Percentiles rank a stretch among this genome's conserved stretches.
phyloP scores from a whole-genome alignment of 2,888 invertebrate genomes.

The Luperina nickerlii region DNA sequence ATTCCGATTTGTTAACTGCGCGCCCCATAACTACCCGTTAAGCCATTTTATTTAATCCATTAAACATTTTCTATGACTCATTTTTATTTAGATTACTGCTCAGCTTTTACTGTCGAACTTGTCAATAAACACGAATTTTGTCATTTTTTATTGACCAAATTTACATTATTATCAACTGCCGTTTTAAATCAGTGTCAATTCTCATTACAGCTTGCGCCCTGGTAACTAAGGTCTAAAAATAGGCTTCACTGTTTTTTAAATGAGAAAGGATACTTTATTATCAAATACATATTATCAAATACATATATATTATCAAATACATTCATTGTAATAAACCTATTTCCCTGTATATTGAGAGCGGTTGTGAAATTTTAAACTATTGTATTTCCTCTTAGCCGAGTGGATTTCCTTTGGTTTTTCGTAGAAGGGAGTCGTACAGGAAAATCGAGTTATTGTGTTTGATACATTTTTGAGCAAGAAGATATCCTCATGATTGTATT shows the following conservation, averaged over 20 bases:
- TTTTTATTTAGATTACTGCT: background rate
- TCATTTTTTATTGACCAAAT: background rate
- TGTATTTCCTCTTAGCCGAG: slow-evolving; percentile 55
- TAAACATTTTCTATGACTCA: background rate
- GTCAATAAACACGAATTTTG: background rate
- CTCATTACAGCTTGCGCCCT: background rate
- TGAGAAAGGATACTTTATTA: background rate
- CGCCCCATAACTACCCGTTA: background rate
- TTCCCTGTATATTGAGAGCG: background rate
- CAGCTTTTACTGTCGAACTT: background rate
- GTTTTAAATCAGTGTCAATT: background rate
- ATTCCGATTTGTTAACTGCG: background rate
- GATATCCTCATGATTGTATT: slow-evolving; percentile 34
- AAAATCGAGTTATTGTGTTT: slow-evolving; percentile 43
- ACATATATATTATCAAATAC: too few relatives aligned
- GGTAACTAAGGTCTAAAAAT: background rate
- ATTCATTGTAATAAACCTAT: background rate
- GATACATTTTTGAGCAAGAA: slow-evolving; percentile 25
- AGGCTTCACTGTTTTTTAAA: background rate
- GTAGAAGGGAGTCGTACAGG: slow-evolving; percentile 12
- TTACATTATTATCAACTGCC: background rate
- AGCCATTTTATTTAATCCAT: background rate
- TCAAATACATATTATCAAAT: too few relatives aligned
- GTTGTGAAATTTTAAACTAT: slow-evolving; percentile 45
- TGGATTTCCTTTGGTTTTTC: slow-evolving; percentile 48